Conservation (phyloP, 2,113 vertebrate species). For the Lepidiolamprologus cunningtoni region DNA sequence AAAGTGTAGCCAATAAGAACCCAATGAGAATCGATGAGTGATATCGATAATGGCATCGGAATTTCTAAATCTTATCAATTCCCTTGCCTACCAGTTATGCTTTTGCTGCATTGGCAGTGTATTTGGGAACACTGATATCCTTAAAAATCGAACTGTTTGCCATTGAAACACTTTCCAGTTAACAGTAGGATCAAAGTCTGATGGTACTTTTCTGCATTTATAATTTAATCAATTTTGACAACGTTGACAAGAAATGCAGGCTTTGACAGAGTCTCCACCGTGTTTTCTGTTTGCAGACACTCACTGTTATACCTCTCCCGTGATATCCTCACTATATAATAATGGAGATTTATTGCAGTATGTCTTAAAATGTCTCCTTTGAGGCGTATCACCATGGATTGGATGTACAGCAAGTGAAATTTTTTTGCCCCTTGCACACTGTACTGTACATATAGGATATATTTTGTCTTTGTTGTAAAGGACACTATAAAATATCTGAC, state of each 20-base stretch:
- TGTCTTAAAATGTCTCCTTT: neutral
- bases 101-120: neutral
- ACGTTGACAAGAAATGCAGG: neutral
- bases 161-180: neutral
- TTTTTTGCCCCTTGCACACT: neutral
- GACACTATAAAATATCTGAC: neutral
- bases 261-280: neutral
- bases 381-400: neutral
- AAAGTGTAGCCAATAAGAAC: neutral
- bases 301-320: neutral
- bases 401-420: neutral
- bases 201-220: neutral
- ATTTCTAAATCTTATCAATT: neutral
- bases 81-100: neutral
- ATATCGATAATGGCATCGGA: neutral
- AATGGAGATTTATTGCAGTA: neutral
- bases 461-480: neutral
- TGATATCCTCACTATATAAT: neutral
- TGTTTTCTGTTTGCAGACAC: neutral
- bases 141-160: accelerated
- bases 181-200: neutral
- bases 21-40: neutral
- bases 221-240: neutral
- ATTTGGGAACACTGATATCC: neutral
- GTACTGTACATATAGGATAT: neutral